A percentile compares a stretch with the other conserved stretches of the same genome.
phyloP scores from a whole-genome alignment of 2,113 vertebrate species.

The Marmota flaviventris region DNA sequence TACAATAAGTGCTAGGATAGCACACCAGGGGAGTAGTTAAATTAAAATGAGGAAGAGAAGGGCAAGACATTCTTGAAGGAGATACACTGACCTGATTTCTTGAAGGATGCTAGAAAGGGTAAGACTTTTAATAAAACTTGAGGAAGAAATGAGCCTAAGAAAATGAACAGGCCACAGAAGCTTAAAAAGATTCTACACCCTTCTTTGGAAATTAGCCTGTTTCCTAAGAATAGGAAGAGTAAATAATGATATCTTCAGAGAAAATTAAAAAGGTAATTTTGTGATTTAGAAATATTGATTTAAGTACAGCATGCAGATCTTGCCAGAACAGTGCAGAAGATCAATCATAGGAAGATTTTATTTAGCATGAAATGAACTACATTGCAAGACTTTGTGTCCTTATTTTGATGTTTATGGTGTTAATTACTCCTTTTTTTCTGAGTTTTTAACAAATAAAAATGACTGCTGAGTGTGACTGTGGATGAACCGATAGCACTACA shows the following conservation, averaged over 20 bases:
- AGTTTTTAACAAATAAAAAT: neutral
- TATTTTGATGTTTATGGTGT: neutral
- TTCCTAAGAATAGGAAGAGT: neutral
- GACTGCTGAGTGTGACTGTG: neutral
- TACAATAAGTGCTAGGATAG: slow-evolving; percentile 56
- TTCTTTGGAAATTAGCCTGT: neutral
- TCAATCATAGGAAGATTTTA: neutral
- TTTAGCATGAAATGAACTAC: neutral
- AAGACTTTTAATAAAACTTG: slow-evolving; percentile 71
- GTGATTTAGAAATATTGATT: neutral
- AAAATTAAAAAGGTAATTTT: neutral
- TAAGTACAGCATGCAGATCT: neutral
- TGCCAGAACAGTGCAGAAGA: neutral
- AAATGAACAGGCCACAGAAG: slow-evolving; percentile 30
- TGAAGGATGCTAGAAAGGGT: slow-evolving; percentile 48
- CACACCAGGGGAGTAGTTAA: slow-evolving; percentile 62
- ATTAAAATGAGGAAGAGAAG: slow-evolving; percentile 69
- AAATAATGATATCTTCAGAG: neutral
- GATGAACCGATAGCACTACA: neutral
- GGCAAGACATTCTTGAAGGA: slow-evolving; percentile 43
- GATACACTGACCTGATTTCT: slow-evolving; percentile 69
- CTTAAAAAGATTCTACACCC: neutral
- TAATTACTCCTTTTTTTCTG: neutral
- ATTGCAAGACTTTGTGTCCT: neutral
- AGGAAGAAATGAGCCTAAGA: slow-evolving; percentile 39